These are phyloP conservation scores for Siderastrea radians DNA, from an alignment of 92 coral and sea anemone genomes.

Conservation along the genomic window DNA sequence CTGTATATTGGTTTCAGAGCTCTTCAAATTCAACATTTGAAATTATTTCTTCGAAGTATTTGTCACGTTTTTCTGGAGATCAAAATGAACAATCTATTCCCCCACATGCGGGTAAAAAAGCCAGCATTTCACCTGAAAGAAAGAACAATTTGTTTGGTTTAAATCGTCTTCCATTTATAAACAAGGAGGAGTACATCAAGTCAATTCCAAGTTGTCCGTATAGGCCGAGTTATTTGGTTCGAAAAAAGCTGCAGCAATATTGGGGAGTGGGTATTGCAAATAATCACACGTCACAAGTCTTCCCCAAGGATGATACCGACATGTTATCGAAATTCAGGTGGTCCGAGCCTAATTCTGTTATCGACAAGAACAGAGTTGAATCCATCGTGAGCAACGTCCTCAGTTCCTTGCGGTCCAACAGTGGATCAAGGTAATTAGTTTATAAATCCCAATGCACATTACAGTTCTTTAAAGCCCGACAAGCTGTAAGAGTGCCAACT, in stretches of 20 bases:
- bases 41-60: slow-evolving; percentile 1
- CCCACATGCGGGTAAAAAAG: neutral
- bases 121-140: neutral
- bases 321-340: neutral
- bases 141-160: neutral
- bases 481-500: too few species aligned
- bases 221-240: neutral
- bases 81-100: neutral
- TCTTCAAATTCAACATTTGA: slow-evolving; percentile 7
- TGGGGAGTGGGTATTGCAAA: too few species aligned
- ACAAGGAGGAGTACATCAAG: neutral
- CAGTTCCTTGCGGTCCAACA: neutral
- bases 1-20: slow-evolving; percentile 14
- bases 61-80: neutral
- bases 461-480: too few species aligned
- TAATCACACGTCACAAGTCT: neutral
- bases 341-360: neutral
- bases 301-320: neutral
- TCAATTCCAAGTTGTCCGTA: neutral
- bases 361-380: slow-evolving; percentile 2
- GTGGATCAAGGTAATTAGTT: neutral
- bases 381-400: neutral
- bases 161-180: neutral
- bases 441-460: too few species aligned
- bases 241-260: neutral